Conservation (phyloP, 2,113 vertebrate genomes). For the Bothrops jararaca region DNA sequence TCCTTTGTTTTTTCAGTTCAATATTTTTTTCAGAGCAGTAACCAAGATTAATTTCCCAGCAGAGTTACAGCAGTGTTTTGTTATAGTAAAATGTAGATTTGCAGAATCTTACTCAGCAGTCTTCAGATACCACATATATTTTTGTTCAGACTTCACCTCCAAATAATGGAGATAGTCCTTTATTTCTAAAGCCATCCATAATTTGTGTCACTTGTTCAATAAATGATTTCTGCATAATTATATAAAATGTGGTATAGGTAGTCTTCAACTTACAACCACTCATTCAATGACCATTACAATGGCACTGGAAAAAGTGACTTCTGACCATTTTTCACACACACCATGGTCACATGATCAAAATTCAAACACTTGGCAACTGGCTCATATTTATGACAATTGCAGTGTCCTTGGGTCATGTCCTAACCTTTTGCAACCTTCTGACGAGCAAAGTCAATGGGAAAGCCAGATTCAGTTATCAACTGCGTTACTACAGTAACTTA, state of each 20-base stretch:
- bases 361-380: neutral
- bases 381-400: neutral
- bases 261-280: neutral
- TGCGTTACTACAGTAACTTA: too few species aligned
- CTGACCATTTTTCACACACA: neutral
- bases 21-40: neutral
- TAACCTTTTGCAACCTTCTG: too few species aligned
- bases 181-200: neutral
- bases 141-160: neutral
- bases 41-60: neutral
- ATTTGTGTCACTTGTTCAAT: neutral
- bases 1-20: neutral
- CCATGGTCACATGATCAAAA: neutral
- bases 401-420: too few species aligned
- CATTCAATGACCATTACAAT: neutral
- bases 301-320: neutral
- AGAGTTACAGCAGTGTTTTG: neutral
- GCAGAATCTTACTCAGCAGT: neutral
- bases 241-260: neutral
- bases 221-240: neutral
- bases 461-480: too few species aligned
- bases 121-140: neutral
- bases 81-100: neutral
- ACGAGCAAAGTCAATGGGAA: too few species aligned
- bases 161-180: neutral